These are phyloP conservation scores for Camponotus fellah DNA, from an alignment of 2,888 invertebrate species.

Conservation along the genomic window DNA sequence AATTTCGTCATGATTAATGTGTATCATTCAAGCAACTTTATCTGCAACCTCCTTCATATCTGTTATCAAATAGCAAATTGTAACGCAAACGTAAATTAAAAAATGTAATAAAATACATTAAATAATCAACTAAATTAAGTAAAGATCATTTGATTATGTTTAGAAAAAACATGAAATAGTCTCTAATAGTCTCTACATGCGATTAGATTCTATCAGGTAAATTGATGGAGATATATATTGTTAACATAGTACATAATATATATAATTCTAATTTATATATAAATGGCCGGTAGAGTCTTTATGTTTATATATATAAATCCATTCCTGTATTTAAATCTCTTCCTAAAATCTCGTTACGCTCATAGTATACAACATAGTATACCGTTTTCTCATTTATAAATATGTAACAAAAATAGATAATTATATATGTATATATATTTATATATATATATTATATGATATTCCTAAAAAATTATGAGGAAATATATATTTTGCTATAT, in stretches of 20 bases:
- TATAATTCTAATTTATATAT: slow-evolving; percentile 70
- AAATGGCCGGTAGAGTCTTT: slow-evolving; percentile 48
- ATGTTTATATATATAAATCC: background rate
- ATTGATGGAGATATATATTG: slow-evolving; percentile 66
- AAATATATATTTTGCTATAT: slow-evolving; percentile 52
- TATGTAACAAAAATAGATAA: slow-evolving; percentile 84
- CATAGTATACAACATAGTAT: slow-evolving; percentile 78
- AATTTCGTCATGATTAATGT: slow-evolving; percentile 22
- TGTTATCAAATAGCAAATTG: slow-evolving; percentile 61
- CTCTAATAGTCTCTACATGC: slow-evolving; percentile 47
- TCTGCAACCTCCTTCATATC: background rate
- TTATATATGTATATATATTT: slow-evolving; percentile 42
- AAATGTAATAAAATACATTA: slow-evolving; percentile 76
- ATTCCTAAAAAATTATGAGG: slow-evolving; percentile 72
- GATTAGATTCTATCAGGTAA: slow-evolving; percentile 58
- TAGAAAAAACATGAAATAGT: slow-evolving; percentile 57
- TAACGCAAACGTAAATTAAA: slow-evolving; percentile 41
- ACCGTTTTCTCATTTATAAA: slow-evolving; percentile 77
- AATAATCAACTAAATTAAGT: slow-evolving; percentile 78
- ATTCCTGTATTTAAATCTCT: slow-evolving; percentile 42
- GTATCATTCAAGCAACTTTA: background rate
- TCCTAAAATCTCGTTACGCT: slow-evolving; percentile 64
- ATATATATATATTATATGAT: slow-evolving; percentile 79
- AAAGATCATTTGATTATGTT: slow-evolving; percentile 77
- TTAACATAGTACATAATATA: slow-evolving; percentile 64